Conservation (phyloP, 1,140 invertebrate species). For the Phymorhynchus buccinoides region DNA sequence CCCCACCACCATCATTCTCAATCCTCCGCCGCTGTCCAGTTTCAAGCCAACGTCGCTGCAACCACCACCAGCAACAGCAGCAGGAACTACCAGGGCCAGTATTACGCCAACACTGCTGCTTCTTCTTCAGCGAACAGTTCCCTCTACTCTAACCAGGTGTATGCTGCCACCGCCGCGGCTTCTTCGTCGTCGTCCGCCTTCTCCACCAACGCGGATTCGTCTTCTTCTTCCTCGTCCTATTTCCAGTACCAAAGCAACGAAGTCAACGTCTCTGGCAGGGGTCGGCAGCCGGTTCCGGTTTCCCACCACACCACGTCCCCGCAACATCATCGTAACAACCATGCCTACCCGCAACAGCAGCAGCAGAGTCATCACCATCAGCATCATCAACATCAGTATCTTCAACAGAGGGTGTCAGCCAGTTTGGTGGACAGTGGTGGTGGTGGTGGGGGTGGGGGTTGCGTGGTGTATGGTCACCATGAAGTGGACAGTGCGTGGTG, state of each 20-base stretch:
- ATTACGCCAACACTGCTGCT: not conserved
- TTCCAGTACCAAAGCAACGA: conserved; percentile 34
- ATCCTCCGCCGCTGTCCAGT: not conserved
- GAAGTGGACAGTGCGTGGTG: not conserved
- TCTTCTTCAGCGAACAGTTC: not conserved
- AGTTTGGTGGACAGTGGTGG: not conserved
- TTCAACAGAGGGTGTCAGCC: not conserved
- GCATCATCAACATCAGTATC: not conserved
- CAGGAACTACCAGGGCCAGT: not conserved
- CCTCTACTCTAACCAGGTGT: not conserved
- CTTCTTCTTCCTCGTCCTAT: conserved; percentile 3
- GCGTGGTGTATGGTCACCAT: not conserved
- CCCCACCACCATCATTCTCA: not conserved
- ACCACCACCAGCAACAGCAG: not conserved
- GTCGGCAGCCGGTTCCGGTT: not conserved
- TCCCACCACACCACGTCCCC: not conserved
- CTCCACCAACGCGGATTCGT: no score
- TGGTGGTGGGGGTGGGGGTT: not conserved
- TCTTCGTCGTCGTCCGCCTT: conserved; percentile 8
- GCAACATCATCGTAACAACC: no score
- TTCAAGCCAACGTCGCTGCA: no score
- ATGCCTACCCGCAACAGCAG: no score
- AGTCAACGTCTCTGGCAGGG: not conserved
- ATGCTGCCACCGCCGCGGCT: not conserved
- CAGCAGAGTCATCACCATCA: not conserved